Evolutionary conservation across 2,113 vertebrate species (phyloP).

Genomic region (Pimephales promelas): DNA sequence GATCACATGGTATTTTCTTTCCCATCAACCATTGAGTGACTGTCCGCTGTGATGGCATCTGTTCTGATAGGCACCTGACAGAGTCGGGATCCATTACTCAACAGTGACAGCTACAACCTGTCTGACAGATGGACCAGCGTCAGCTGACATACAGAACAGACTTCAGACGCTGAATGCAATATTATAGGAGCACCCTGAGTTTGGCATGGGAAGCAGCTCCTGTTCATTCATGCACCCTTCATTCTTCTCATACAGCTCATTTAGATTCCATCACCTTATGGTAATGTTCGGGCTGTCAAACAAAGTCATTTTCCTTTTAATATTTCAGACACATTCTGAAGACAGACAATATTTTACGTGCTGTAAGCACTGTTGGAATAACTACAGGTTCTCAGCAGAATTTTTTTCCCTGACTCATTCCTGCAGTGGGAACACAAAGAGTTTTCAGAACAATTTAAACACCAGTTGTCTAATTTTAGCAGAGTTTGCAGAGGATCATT

Average conservation of each 20-base stretch:
- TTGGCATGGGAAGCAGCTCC: not conserved
- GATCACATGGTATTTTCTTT: conserved; percentile 9
- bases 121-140: conserved; percentile 38
- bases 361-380: not conserved
- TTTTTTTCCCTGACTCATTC: not conserved
- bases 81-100: conserved; percentile 27
- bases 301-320: not conserved
- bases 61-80: conserved; percentile 11
- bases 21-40: not conserved
- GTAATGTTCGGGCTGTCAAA: conserved; percentile 31
- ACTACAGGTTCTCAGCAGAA: not conserved
- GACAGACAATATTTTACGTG: not conserved
- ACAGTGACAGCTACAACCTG: conserved; percentile 30
- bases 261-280: conserved; percentile 27
- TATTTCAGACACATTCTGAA: conserved; percentile 3
- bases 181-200: not conserved
- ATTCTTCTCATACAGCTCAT: conserved; percentile 26
- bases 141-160: conserved; percentile 8
- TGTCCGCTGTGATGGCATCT: conserved; percentile 8
- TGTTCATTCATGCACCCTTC: not conserved
- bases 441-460: not conserved
- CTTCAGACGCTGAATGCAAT: not conserved
- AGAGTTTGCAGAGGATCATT: not conserved
- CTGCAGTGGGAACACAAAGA: not conserved
- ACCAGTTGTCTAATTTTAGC: not conserved